A percentile compares a stretch with the other conserved stretches of the same genome.
Conservation (phyloP, 1,140 invertebrate species). For the Trialeurodes vaporariorum region DNA sequence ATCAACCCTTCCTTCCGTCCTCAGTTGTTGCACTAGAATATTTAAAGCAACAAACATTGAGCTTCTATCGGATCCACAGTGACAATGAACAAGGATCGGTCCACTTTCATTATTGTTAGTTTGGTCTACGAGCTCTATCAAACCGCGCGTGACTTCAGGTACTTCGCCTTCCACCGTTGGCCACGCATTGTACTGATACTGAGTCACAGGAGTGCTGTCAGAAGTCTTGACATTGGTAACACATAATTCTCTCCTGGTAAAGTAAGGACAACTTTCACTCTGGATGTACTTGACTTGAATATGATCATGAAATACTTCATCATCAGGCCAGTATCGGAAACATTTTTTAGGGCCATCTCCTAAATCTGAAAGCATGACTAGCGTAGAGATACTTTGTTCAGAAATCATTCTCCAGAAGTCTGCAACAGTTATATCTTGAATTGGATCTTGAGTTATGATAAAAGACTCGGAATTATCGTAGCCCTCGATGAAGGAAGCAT, state of each 20-base stretch:
- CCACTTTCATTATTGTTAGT: conserved; percentile 25
- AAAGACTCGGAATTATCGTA: conserved; percentile 89
- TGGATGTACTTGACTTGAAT: conserved; percentile 75
- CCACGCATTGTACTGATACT: conserved; percentile 83
- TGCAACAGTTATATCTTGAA: conserved; percentile 63
- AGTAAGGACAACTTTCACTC: conserved; percentile 76
- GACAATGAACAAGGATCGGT: conserved; percentile 70
- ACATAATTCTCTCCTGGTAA: conserved; percentile 67
- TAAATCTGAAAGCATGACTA: conserved; percentile 89
- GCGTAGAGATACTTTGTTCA: conserved; percentile 78
- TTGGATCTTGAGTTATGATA: conserved; percentile 90
- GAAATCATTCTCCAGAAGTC: conserved; percentile 97
- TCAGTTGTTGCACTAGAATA: conserved; percentile 69
- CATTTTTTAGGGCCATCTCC: conserved; percentile 62
- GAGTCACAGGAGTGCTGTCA: conserved; percentile 58
- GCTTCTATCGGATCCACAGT: conserved; percentile 72
- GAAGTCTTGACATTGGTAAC: conserved; percentile 65
- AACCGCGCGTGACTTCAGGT: conserved; percentile 68
- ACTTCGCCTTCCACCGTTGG: conserved; percentile 75
- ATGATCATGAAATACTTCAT: conserved; percentile 67
- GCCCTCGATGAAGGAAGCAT: conserved; percentile 91
- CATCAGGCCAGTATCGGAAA: conserved; percentile 84
- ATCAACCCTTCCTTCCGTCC: conserved; percentile 69
- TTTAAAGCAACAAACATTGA: conserved; percentile 79
- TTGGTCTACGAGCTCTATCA: conserved; percentile 66